Evolutionary conservation across 2,888 invertebrate genomes (phyloP).

Genomic region (Chymomyza amoena): DNA sequence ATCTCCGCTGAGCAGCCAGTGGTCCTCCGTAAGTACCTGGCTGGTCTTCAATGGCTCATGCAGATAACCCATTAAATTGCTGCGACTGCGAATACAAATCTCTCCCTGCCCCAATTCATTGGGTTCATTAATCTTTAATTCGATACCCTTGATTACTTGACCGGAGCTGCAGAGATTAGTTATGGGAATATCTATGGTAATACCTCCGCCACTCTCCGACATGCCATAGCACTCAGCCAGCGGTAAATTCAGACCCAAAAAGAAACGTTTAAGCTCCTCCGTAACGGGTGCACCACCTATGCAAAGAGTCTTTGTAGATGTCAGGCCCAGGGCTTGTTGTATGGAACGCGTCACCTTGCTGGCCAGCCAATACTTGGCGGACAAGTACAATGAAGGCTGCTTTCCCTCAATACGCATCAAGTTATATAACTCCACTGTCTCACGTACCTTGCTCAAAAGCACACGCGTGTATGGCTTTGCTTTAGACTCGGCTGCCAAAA

Average conservation of each 20-base stretch:
- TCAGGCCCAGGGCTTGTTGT: constrained; percentile 87
- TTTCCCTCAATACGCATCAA: constrained; percentile 80
- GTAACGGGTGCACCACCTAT: constrained; percentile 92
- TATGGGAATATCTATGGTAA: constrained; percentile 76
- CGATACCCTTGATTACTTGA: constrained; percentile 82
- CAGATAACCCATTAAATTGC: constrained; percentile 93
- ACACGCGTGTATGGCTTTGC: constrained; percentile 84
- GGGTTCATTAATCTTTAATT: constrained; percentile 84
- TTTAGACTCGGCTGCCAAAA: constrained; percentile 85
- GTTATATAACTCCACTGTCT: constrained; percentile 82
- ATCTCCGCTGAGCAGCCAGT: constrained; percentile 93
- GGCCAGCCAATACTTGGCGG: constrained; percentile 65
- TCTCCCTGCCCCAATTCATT: constrained; percentile 89
- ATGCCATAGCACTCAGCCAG: constrained; percentile 92
- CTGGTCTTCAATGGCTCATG: constrained; percentile 84
- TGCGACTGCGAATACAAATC: constrained; percentile 89
- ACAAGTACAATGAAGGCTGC: constrained; percentile 35
- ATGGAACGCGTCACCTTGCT: constrained; percentile 87
- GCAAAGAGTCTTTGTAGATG: constrained; percentile 83
- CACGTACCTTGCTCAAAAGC: constrained; percentile 85
- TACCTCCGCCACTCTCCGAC: constrained; percentile 92
- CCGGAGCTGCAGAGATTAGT: constrained; percentile 85
- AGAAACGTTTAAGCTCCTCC: constrained; percentile 89
- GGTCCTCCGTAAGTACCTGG: constrained; percentile 86
- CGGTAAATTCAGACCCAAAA: constrained; percentile 90